Percentiles rank a stretch among this genome's conserved stretches.
These are phyloP conservation scores for Trichomalopsis sarcophagae DNA, from an alignment of 1,140 invertebrate species.

Conservation along the genomic window DNA sequence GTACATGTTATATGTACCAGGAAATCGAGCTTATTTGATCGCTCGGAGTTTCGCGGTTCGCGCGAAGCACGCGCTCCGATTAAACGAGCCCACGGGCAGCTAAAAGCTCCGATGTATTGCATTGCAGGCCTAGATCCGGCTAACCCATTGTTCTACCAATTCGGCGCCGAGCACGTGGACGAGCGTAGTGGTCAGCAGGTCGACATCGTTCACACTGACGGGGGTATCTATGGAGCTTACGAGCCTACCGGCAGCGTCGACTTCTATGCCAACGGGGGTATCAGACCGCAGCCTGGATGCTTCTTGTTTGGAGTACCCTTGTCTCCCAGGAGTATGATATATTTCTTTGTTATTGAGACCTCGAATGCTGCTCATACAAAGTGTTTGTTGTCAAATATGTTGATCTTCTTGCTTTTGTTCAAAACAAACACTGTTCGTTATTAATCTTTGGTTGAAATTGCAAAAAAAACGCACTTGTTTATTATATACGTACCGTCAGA, in stretches of 20 bases:
- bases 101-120: background rate
- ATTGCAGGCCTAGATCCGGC: slow-evolving; percentile 74
- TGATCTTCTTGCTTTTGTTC: no score
- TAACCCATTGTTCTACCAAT: slow-evolving; percentile 65
- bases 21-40: no score
- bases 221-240: slow-evolving; percentile 69
- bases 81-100: background rate
- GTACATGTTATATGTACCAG: no score
- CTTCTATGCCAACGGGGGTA: slow-evolving; percentile 82
- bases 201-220: slow-evolving; percentile 80
- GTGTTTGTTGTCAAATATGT: no score
- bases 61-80: background rate
- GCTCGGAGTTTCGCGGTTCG: no score
- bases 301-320: slow-evolving; percentile 54
- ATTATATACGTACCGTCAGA: no score
- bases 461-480: no score
- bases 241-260: slow-evolving; percentile 77
- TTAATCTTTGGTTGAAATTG: no score
- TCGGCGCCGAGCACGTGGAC: slow-evolving; percentile 67
- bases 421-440: no score
- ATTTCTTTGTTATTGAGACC: background rate
- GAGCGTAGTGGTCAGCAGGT: slow-evolving; percentile 71
- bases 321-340: slow-evolving; percentile 49
- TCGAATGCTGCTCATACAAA: no score
- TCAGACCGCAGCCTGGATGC: slow-evolving; percentile 80